Base-by-base conservation (phyloP, 2,888 invertebrate genomes). In the Ptychoptera contaminata region DNA sequence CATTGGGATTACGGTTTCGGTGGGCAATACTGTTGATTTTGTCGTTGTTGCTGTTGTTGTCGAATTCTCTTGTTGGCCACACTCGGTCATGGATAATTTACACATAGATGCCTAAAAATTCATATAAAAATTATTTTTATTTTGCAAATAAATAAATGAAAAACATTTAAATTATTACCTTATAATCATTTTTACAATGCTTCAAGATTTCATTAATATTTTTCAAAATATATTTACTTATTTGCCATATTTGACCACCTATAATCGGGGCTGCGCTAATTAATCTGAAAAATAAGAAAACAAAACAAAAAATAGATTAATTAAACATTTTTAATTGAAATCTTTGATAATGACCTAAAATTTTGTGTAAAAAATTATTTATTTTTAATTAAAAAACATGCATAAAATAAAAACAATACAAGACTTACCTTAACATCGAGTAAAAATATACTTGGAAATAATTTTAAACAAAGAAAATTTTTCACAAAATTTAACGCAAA, bases 31-130 rank as follows among this genome's bases (percentile, higher is more conserved):
- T 23, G 23, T 23, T 23, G 23, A 23, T 23, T 3, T 23, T 5
- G 4, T 23, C 7, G 23, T 23, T 23, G 23, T 23, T 23, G 23
- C 23, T 23, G 23, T 23, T 23, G 23, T 23, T 7, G 23, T 23
- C 7, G 23, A n/a, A n/a, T n/a, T n/a, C n/a, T n/a, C n/a, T n/a
- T n/a, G 37, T 2, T 40, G 42, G 48, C 69, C 68, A 53, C 74
- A 76, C 59, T 79, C 77, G 2, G 76, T 77, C 51, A 81, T 71
- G 10, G 75, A 77, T 39, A 81, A 60, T 57, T 78, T 75, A 55
- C 79, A 81, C 9, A 69, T 68, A 39, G 63, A 64, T 54, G 57
- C 61, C 47, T 47, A 32, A 31, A 16, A 35, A 10, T 29, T 8
- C 7, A 38, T n/a, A 23, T n/a, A 29, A 12, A 32, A 37, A 32